A percentile compares a stretch with the other conserved stretches of the same genome.
Conservation (phyloP, 2,113 vertebrate genomes). For the Panthera tigris region DNA sequence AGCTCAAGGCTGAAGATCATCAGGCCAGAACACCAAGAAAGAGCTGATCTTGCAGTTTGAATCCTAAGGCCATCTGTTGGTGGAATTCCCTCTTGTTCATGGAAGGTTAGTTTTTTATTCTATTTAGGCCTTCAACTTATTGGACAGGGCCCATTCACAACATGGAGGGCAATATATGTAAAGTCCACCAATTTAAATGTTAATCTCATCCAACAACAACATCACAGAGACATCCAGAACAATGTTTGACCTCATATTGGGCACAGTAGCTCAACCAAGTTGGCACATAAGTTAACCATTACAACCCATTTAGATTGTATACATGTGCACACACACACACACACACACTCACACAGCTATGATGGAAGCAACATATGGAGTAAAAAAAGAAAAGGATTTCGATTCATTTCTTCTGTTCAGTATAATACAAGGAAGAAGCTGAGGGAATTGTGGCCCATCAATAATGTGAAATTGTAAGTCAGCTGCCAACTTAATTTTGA, state of each 20-base stretch:
- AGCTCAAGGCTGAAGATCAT: not conserved
- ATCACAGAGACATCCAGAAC: not conserved
- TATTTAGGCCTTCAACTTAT: not conserved
- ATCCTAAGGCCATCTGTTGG: not conserved
- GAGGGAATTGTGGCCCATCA: not conserved
- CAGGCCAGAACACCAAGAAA: not conserved
- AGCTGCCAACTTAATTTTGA: not conserved
- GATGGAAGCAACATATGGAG: not conserved
- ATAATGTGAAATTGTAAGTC: not conserved
- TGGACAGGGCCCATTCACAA: not conserved
- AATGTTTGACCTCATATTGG: not conserved
- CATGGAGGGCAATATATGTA: not conserved
- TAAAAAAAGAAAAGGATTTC: not conserved
- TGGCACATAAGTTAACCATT: not conserved
- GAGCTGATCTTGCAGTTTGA: not conserved
- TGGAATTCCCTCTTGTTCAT: not conserved
- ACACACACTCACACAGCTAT: not conserved
- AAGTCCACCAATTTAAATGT: not conserved
- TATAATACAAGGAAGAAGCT: not conserved
- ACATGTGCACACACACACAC: too few relatives aligned
- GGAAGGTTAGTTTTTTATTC: not conserved
- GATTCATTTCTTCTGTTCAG: not conserved
- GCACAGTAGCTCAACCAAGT: not conserved
- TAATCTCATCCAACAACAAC: not conserved
- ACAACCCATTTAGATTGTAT: not conserved